phyloP scores from a whole-genome alignment of 2,888 invertebrate species.

The Hypercompe scribonia region DNA sequence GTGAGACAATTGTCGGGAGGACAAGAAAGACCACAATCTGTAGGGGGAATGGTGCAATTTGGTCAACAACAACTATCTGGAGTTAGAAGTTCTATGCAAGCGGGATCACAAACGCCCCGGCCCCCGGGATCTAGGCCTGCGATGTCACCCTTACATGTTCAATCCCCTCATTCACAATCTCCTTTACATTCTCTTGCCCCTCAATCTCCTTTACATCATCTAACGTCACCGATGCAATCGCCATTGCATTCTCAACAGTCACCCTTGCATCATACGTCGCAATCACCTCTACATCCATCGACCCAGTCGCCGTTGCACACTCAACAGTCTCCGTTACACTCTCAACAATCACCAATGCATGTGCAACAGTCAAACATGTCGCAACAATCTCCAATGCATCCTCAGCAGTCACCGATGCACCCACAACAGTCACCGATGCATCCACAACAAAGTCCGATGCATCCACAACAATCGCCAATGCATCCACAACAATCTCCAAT shows the following conservation, averaged over 20 bases:
- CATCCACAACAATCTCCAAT: constrained; percentile 67
- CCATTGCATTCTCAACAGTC: constrained; percentile 80
- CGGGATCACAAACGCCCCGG: constrained; percentile 61
- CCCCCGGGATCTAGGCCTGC: constrained; percentile 72
- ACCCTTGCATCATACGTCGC: constrained; percentile 72
- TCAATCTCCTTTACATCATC: constrained; percentile 69
- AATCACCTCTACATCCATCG: constrained; percentile 74
- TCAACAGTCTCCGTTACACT: constrained; percentile 76
- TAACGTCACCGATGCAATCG: constrained; percentile 76
- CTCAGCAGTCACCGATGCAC: constrained; percentile 74
- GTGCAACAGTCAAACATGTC: constrained; percentile 65
- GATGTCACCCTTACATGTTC: constrained; percentile 78
- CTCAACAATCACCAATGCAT: constrained; percentile 78
- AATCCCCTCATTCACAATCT: constrained; percentile 76
- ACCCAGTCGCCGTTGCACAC: constrained; percentile 77
- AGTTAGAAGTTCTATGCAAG: constrained; percentile 44
- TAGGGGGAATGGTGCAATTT: constrained; percentile 74
- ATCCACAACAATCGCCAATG: constrained; percentile 69
- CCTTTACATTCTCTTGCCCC: constrained; percentile 66
- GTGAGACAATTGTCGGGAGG: constrained; percentile 72
- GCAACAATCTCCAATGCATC: constrained; percentile 73
- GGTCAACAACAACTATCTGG: constrained; percentile 67
- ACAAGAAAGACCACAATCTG: constrained; percentile 69
- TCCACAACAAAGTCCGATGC: constrained; percentile 73
- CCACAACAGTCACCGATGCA: constrained; percentile 65